phyloP scores from a whole-genome alignment of 1,140 invertebrate species.

The Cepaea nemoralis region DNA sequence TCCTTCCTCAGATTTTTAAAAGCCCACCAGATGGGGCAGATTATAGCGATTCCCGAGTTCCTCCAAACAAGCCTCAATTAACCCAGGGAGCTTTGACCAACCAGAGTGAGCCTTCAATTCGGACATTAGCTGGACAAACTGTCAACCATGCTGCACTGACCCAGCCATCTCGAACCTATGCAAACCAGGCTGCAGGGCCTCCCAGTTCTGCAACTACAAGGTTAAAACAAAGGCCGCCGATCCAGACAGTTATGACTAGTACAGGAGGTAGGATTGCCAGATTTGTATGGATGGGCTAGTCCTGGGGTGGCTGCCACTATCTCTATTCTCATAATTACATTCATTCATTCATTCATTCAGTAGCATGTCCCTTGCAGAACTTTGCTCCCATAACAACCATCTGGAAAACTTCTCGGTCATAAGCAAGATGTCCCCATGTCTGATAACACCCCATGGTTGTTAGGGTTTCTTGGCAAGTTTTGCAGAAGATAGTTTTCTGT shows the following conservation, averaged over 20 bases:
- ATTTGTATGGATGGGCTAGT: no score
- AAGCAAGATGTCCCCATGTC: no score
- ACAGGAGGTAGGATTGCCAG: slow-evolving; percentile 54
- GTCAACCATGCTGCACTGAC: slow-evolving; percentile 36
- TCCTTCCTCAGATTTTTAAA: slow-evolving; percentile 72
- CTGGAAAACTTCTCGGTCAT: no score
- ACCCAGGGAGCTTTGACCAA: slow-evolving; percentile 12
- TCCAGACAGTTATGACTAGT: slow-evolving; percentile 55
- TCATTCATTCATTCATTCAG: no score
- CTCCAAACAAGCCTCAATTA: slow-evolving; percentile 37
- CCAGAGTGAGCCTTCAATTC: slow-evolving; percentile 30
- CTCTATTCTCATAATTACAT: no score
- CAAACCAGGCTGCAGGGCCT: slow-evolving; percentile 52
- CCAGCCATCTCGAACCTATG: slow-evolving; percentile 45
- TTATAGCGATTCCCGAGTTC: slow-evolving; percentile 45
- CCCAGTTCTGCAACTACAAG: slow-evolving; percentile 30
- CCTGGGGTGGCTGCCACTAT: no score
- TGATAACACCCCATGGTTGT: no score
- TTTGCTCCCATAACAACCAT: no score
- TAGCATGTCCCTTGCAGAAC: no score
- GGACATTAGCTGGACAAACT: slow-evolving; percentile 38
- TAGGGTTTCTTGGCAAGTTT: no score
- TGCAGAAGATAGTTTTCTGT: no score
- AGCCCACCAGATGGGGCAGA: slow-evolving; percentile 68
- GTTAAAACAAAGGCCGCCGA: slow-evolving; percentile 46